A percentile compares a stretch with the other conserved stretches of the same genome.
These are phyloP conservation scores for Aphidius gifuensis DNA, from an alignment of 1,140 invertebrate genomes.

Conservation along the genomic window DNA sequence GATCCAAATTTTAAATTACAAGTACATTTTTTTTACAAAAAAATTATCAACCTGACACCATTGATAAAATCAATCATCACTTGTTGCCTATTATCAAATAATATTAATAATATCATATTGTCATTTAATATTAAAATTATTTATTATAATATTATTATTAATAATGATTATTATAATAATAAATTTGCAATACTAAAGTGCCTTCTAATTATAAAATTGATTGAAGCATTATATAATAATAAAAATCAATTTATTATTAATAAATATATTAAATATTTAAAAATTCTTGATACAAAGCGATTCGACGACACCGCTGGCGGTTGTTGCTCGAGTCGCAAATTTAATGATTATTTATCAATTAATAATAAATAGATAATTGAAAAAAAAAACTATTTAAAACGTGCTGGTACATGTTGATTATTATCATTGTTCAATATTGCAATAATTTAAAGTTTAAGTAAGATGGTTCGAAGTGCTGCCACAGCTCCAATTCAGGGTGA, in stretches of 20 bases:
- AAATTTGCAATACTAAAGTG: conserved; percentile 19
- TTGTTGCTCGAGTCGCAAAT: conserved; percentile 8
- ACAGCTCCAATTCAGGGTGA: conserved; percentile 32
- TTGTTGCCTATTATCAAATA: neutral
- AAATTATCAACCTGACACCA: conserved; percentile 23
- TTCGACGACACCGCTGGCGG: conserved; percentile 22
- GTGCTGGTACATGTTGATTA: conserved; percentile 1
- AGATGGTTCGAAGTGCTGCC: conserved; percentile 33
- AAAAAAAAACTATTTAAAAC: conserved; percentile 7
- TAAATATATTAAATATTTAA: neutral
- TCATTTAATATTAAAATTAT: neutral
- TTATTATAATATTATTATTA: neutral
- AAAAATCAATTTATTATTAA: neutral
- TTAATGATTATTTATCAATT: neutral
- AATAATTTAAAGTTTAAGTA: neutral
- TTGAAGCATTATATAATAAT: neutral
- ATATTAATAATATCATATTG: neutral
- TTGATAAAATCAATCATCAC: neutral
- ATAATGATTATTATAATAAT: neutral
- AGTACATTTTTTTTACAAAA: conserved; percentile 5
- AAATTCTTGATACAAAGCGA: neutral
- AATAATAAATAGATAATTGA: conserved; percentile 2
- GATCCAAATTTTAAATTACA: conserved; percentile 15
- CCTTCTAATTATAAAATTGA: conserved; percentile 15
- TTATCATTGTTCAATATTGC: conserved; percentile 20